Base-by-base conservation (phyloP, 2,888 invertebrate species). In the Plebejus argus region DNA sequence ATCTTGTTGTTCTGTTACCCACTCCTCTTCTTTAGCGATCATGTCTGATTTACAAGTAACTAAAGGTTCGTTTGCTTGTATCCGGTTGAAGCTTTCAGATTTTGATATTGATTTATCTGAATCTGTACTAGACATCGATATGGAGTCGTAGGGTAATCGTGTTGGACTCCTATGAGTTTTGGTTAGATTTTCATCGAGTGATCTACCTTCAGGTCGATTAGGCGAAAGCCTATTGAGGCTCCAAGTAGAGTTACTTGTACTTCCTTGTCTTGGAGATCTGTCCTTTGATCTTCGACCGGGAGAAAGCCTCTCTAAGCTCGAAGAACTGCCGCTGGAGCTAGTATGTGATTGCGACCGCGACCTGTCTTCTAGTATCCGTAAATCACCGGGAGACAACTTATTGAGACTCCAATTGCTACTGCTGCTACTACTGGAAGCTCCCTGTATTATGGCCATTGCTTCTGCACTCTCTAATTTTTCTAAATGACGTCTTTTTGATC, bases 1-100 rank as follows among this genome's bases (percentile, higher is more conserved):
- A 81, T 96, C 96, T 81, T 85, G 85, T 79, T 88, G 89, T 82
- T 96, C 95, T 77, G 95, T 95, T 1, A 88, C 83, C 96, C 96
- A 96, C 58, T 92, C 94, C 76, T 94, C 94, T 82, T 93, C 92
- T 81, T 92, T 93, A 39, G 88, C 85, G 70, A 94, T 78, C 88
- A 94, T 94, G 79, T 94, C 94, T 15, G 93, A 94, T 83, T 94
- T 94, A 81, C 94, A 94, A 0, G 94, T 94, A 1, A 94, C 88
- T n/a, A 94, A 84, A 18, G 93, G 94, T 82, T 94, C 94, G 80
- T 94, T 94, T n/a, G 89, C 89, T 81, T 92, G 92, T 84, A 94
- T 91, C 78, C 94, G 87, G 78, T 94, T 94, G 79, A 93, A 94
- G 82, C 94, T 94, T 84, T 94, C 94, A 2, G 94, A 94, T 86